Evolutionary conservation across 2,797 vertebrate species (phyloP), one percentile per base, ranked within the genome.

Genomic region (Clamator glandarius): DNA sequence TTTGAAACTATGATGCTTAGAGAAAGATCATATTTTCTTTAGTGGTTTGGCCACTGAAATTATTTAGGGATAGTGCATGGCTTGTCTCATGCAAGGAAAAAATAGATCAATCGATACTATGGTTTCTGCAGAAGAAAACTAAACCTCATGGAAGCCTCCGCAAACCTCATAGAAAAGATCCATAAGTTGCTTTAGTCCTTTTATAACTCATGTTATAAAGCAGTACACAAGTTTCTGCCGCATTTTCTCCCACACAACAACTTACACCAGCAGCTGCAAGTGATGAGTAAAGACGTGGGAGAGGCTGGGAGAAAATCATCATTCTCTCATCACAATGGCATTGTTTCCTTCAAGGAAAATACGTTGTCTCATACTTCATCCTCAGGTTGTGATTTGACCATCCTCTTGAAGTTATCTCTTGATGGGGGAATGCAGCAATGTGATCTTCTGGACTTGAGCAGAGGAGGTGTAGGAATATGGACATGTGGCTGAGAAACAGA

Each of bases 401-500:
- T 23, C 58, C 25, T 76, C 39, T 36, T 44, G 51, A 16, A 19
- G 7, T 1, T 51, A 20, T 17, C 24, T 39, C 15, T 44, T 48
- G 44, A 5, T 57, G 21, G 24, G 8, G 15, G 8, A 89, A 72
- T 35, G n/a, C 26, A 68, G 18, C 26, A 58, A 7, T 2, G 3
- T 42, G 39, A 24, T 12, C 51, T 79, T 46, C 26, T 70, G 48
- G 19, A 44, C 33, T 35, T 36, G 50, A 52, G 25, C 23, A 54
- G 13, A 39, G 29, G 4, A 4, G 25, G 17, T 8, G n/a, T 15
- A 26, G 6, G 17, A 24, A 10, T 61, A 42, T 0, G 1, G 68
- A 12, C 29, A 48, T 25, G 19, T 36, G 39, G 31, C 29, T 69
- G 57, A 52, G 19, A 51, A 58, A 61, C 18, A 46, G 28, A 39